These are phyloP conservation scores for Argyresthia goedartella DNA, from an alignment of 2,888 invertebrate genomes.

Conservation along the genomic window DNA sequence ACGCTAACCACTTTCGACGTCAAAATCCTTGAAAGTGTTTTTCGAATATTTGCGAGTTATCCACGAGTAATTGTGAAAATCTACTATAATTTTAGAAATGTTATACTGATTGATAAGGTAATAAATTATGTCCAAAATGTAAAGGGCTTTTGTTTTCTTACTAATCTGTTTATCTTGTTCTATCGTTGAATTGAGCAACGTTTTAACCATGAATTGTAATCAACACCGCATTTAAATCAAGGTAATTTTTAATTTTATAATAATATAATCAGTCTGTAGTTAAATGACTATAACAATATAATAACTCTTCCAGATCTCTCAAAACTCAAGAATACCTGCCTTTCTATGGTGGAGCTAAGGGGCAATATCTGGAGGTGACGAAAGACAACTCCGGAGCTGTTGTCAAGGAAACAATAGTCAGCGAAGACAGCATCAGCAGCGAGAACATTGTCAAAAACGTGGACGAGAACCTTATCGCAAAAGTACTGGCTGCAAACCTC, in stretches of 20 bases:
- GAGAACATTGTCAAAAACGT: conserved; percentile 48
- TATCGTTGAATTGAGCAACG: too few relatives aligned
- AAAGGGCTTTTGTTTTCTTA: too few relatives aligned
- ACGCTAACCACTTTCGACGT: conserved; percentile 44
- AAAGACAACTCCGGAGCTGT: conserved; percentile 64
- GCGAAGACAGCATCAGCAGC: conserved; percentile 51
- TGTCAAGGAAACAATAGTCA: conserved; percentile 57
- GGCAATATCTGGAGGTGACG: conserved; percentile 74
- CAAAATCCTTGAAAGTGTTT: conserved; percentile 45
- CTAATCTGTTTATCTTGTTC: too few relatives aligned
- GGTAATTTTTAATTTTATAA: too few relatives aligned
- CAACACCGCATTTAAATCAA: too few relatives aligned
- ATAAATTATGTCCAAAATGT: too few relatives aligned
- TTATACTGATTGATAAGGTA: too few relatives aligned
- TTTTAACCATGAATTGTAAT: too few relatives aligned
- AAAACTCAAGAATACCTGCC: conserved; percentile 53
- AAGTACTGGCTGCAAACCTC: conserved; percentile 66
- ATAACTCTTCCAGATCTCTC: background rate
- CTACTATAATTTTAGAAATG: too few relatives aligned
- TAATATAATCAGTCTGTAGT: background rate
- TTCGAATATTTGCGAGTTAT: conserved; percentile 17
- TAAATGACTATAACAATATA: background rate
- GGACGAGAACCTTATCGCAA: conserved; percentile 47
- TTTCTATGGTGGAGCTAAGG: conserved; percentile 81
- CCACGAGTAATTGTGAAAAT: too few relatives aligned